A percentile compares a stretch with the other conserved stretches of the same genome.
phyloP scores from a whole-genome alignment of 2,888 invertebrate genomes.

The Camponotus fellah region DNA sequence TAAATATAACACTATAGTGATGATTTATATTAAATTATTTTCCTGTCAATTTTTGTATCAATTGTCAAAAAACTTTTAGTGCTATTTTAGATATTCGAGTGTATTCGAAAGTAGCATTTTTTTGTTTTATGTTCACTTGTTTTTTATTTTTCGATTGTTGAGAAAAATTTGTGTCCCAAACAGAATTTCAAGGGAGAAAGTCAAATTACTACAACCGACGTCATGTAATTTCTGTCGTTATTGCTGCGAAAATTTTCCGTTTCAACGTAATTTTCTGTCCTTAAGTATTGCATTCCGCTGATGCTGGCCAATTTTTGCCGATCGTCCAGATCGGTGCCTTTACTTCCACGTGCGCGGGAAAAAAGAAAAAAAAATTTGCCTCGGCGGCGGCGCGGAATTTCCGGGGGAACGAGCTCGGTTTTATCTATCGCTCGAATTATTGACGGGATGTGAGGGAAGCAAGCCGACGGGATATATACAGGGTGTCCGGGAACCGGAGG shows the following conservation, averaged over 20 bases:
- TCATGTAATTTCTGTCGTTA: not conserved
- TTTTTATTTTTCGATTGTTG: not conserved
- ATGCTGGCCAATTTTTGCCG: slow-evolving; percentile 43
- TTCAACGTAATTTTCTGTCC: not conserved
- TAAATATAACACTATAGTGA: not conserved
- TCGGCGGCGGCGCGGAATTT: slow-evolving; percentile 49
- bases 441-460: slow-evolving; percentile 50
- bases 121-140: not conserved
- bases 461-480: slow-evolving; percentile 33
- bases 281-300: slow-evolving; percentile 39
- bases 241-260: slow-evolving; percentile 2
- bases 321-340: slow-evolving; percentile 35
- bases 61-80: not conserved
- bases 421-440: slow-evolving; percentile 53
- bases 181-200: not conserved
- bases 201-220: not conserved
- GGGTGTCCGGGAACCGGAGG: slow-evolving; percentile 19
- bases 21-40: not conserved
- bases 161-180: too few species aligned
- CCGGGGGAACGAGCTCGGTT: slow-evolving; percentile 48
- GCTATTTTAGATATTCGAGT: not conserved
- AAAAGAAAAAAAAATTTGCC: slow-evolving; percentile 47
- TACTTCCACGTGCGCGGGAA: slow-evolving; percentile 39
- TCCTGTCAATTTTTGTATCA: not conserved
- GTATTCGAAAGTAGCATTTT: not conserved